Conservation (phyloP, 2,888 invertebrate genomes). For the Psylliodes chrysocephalus region DNA sequence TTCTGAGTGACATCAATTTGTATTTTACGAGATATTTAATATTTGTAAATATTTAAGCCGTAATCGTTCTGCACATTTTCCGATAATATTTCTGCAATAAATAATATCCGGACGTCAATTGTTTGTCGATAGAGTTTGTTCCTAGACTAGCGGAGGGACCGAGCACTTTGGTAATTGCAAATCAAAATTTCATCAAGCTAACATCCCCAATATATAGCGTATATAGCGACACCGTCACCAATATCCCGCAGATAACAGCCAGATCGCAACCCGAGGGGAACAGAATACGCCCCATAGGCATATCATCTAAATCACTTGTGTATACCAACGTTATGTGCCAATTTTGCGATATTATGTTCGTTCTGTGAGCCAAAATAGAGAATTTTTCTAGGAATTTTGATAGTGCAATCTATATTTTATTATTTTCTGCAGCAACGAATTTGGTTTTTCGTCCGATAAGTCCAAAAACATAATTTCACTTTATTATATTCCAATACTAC, state of each 20-base stretch:
- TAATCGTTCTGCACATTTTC: too few relatives aligned
- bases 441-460: too few relatives aligned
- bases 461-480: too few relatives aligned
- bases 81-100: not conserved
- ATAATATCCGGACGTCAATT: not conserved
- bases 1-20: too few relatives aligned
- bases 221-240: not conserved
- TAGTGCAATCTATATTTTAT: too few relatives aligned
- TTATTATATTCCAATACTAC: too few relatives aligned
- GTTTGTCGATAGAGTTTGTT: not conserved
- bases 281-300: not conserved
- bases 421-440: too few relatives aligned
- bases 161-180: slow-evolving; percentile 20
- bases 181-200: slow-evolving; percentile 29
- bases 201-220: slow-evolving; percentile 9
- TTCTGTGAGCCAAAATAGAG: too few relatives aligned
- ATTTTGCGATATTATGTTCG: too few relatives aligned
- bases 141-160: not conserved
- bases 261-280: not conserved
- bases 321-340: not conserved
- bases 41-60: too few relatives aligned
- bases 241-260: slow-evolving; percentile 15
- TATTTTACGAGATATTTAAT: too few relatives aligned
- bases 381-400: too few relatives aligned
- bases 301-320: slow-evolving; percentile 4